Base-by-base conservation (phyloP, 2,888 invertebrate genomes). In the Alviniconcha strummeri region DNA sequence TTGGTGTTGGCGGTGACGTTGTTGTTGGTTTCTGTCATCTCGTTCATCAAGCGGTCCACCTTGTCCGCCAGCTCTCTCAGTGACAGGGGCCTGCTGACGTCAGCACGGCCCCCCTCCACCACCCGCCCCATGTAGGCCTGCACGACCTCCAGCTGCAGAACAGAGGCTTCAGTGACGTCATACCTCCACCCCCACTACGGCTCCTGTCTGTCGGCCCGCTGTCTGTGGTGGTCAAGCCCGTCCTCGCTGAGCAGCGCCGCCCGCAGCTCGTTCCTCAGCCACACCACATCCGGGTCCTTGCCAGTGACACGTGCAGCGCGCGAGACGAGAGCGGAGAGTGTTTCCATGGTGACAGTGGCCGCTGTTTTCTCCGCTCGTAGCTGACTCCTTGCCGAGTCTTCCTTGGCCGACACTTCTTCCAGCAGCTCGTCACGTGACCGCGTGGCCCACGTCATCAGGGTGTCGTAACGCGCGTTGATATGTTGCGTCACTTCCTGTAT, bases 391-490 rank as follows among this genome's bases (percentile, higher is more conserved):
- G 75, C 52, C 5, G 75, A 7, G 9, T 56, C 74, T 17, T 82
- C 54, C 36, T 60, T 75, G 4, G 11, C 64, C 8, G 36, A n/a
- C 11, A 75, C n/a, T n/a, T 67, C 54, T 52, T 82, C 75, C 64
- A 82, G 55, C 52, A 74, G 54, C 67, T 76, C 60, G 19, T 82
- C 81, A 17, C 81, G 81, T 11, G 81, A 19, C 17, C 74, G 72
- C 13, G 56, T 60, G 64, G 75, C 67, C 75, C 74, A 75, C 1
- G 64, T 9, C 64, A 67, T 11, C 52, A 82, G 13, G 5, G 11
- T 17, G 54, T 64, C 75, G 19, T 75, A 67, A n/a, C 64, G 74
- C 8, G 75, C 60, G 11, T 54, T 9, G n/a, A 82, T 54, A 5
- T 19, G 64, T 11, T 52, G 74, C 55, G 54, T 64, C 52, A 76